A percentile compares a stretch with the other conserved stretches of the same genome.
These are phyloP conservation scores for Dasypus novemcinctus DNA, from an alignment of 2,113 vertebrate genomes.

Conservation along the genomic window DNA sequence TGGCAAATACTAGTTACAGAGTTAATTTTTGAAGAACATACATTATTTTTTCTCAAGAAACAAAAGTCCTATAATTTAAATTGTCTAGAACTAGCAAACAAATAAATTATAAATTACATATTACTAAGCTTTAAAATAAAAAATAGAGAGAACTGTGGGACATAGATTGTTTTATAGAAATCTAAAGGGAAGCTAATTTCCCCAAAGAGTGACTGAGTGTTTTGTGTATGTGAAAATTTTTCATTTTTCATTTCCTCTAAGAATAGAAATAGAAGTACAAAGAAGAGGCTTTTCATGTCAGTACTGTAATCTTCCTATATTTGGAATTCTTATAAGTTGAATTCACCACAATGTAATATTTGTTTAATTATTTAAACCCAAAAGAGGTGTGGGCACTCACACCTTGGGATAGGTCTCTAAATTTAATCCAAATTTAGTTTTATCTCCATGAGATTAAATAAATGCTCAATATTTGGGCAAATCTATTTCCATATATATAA, in stretches of 20 bases:
- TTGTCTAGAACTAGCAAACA: background rate
- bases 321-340: background rate
- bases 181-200: background rate
- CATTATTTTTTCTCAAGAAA: background rate
- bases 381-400: no score
- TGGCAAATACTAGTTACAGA: background rate
- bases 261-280: background rate
- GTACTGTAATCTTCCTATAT: background rate
- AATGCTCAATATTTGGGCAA: background rate
- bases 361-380: background rate
- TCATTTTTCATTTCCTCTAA: background rate
- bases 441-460: background rate
- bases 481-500: background rate
- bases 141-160: background rate
- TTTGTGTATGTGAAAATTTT: background rate
- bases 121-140: background rate
- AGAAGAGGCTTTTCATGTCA: background rate
- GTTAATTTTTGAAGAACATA: background rate
- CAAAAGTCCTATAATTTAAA: background rate
- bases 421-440: background rate
- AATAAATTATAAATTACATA: background rate
- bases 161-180: background rate
- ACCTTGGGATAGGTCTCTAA: background rate
- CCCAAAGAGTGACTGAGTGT: background rate
- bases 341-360: fast-evolving